Evolutionary conservation across 1,140 invertebrate species (phyloP).

Genomic region (Drosophila nigrodunni): DNA sequence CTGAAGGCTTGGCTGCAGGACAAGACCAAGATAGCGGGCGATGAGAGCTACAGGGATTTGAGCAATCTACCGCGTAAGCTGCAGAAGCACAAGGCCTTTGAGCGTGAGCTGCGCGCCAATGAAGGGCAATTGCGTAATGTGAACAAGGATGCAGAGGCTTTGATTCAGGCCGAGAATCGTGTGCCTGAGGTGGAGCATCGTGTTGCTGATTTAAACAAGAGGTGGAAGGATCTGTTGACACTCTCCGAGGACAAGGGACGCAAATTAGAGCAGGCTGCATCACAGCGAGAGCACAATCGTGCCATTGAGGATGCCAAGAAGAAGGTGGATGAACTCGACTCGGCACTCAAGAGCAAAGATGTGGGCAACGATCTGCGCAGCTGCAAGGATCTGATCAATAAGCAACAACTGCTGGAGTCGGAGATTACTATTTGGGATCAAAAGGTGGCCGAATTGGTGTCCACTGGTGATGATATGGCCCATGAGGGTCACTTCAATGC

Average conservation of each 20-base stretch:
- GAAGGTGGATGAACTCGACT: constrained; percentile 92
- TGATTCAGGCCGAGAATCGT: constrained; percentile 90
- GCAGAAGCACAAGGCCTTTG: constrained; percentile 99
- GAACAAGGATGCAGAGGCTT: constrained; percentile 90
- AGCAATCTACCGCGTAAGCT: constrained; percentile 96
- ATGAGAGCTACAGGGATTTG: constrained; percentile 96
- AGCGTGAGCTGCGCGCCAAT: constrained; percentile 96
- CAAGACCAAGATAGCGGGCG: constrained; percentile 95
- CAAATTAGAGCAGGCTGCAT: constrained; percentile 87
- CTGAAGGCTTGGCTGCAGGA: constrained; percentile 95
- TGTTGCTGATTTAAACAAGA: constrained; percentile 89
- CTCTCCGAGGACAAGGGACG: constrained; percentile 92
- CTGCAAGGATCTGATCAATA: constrained; percentile 94
- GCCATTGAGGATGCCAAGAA: constrained; percentile 92
- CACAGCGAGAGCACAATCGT: constrained; percentile 83
- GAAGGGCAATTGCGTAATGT: constrained; percentile 94
- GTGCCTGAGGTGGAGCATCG: constrained; percentile 88
- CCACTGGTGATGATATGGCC: constrained; percentile 94
- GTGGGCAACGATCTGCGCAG: constrained; percentile 93
- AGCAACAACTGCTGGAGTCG: constrained; percentile 92
- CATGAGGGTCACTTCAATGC: constrained; percentile 97
- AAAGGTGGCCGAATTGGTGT: constrained; percentile 90
- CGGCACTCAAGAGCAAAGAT: constrained; percentile 91
- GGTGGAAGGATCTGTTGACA: constrained; percentile 90
- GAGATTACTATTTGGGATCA: constrained; percentile 92